Base-by-base conservation (phyloP, 2,888 invertebrate species). In the Macrophya alboannulata region DNA sequence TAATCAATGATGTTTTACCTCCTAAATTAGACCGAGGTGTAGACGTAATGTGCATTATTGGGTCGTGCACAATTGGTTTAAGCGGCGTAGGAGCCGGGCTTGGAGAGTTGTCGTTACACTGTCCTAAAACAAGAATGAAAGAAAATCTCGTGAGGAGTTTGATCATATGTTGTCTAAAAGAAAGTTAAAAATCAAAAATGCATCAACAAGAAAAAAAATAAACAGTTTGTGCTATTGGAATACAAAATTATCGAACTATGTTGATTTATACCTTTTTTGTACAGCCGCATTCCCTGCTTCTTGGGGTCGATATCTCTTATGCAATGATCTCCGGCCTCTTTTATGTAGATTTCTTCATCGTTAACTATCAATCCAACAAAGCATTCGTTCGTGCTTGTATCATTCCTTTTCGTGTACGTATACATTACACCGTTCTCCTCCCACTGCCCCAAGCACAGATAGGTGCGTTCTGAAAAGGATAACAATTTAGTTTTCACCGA, bases 391-490 rank as follows among this genome's bases (percentile, higher is more conserved):
- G 95, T 94, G 74, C 94, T 94, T 1, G 94, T 94, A 89, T 96
- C 96, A 86, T 95, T 94, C 87, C 96, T 94, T 94, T 95, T 95
- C 0, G 96, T 96, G 90, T 96, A 96, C 0, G 96, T 95, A 89
- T 96, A 96, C 86, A 96, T 94, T 0, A 95, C 93, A 25, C 95
- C 95, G 51, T 95, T 94, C 90, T 96, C 96, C 87, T 95, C 94
- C 96, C 96, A 96, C 89, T 96, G 96, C 2, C 96, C 96, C 68
- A 96, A 92, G 89, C 96, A 96, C 86, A 95, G 94, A 89, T 96
- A 96, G 87, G 96, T 95, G 21, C 96, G 94, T 91, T 96, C 96
- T 95, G 89, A 6, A 90, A 91, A 86, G 37, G 40, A 87, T 87
- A 84, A 79, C 65, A 37, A 85, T 74, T 86, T 15, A 5, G 9